Base-by-base conservation (phyloP, 2,113 vertebrate species). In the Corydoras maculifer region DNA sequence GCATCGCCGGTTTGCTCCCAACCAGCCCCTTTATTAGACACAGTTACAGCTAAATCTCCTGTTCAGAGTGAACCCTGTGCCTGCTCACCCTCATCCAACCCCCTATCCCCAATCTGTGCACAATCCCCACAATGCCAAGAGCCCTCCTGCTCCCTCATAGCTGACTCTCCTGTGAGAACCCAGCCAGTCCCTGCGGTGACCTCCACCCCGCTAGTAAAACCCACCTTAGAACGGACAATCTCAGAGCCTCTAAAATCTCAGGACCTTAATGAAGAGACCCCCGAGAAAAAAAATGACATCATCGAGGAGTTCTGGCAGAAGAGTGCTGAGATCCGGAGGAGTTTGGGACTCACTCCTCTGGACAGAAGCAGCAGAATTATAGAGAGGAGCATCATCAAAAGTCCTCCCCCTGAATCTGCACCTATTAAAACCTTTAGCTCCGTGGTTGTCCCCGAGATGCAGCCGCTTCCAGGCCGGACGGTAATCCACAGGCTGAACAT, bases 221-320 rank as follows among this genome's bases (percentile, higher is more conserved):
- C 88, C 2, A 74, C 81, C 9, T 53, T 78, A 3, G 88, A 91
- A 69, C 82, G 49, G 48, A 81, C 73, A 64, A 71, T 75, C 1
- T 62, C 76, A 0, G 78, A 89, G 53, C 60, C 78, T 11, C 83
- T 88, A 10, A 85, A 78, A 51, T 66, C 86, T 2, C 68, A 73
- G 0, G 90, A 91, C 70, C 35, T 82, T 88, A 2, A 85, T 79
- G 0, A 86, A 86, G 62, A 92, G 94, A 2, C 92, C 89, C 9
- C 83, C 0, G 78, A 90, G 13, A 95, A 91, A 71, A 90, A 93
- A 70, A 88, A 86, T 0, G 94, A 97, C 63, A 90, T 98, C 1
- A 96, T 97, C 4, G 95, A 97, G 13, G 97, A 98, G 72, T 99
- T 99, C 77, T 99, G 97, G 97, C 82, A 92, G 80, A 99, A 98